Conservation (phyloP, 2,113 vertebrate species). For the Ammodramus savannarum region DNA sequence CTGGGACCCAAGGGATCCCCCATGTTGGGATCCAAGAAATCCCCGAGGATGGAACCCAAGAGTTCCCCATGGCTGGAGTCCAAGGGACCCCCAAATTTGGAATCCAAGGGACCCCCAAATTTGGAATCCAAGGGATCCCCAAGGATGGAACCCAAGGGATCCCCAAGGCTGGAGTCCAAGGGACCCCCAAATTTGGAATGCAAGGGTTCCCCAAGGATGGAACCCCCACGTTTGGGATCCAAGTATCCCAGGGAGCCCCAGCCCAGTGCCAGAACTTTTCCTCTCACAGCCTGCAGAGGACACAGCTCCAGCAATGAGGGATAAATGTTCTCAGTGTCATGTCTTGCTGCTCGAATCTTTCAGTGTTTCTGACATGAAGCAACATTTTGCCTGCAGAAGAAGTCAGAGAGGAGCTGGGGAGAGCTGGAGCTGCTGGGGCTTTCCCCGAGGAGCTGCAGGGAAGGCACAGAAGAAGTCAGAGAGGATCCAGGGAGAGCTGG, state of each 20-base stretch:
- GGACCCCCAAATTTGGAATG: neutral
- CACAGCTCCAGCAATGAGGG: rapidly evolving
- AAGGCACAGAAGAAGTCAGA: neutral
- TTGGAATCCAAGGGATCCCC: rapidly evolving
- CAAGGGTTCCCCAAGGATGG: no score
- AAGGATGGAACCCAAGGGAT: rapidly evolving
- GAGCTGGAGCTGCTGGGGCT: neutral
- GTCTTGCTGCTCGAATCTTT: rapidly evolving
- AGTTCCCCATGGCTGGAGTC: rapidly evolving
- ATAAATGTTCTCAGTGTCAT: neutral
- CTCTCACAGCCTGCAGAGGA: neutral
- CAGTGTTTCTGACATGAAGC: neutral
- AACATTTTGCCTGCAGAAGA: neutral
- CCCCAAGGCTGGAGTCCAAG: neutral
- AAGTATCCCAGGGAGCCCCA: neutral
- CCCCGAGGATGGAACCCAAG: rapidly evolving
- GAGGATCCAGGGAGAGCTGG: neutral
- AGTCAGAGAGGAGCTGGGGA: neutral
- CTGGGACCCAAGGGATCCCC: neutral
- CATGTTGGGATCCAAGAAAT: neutral
- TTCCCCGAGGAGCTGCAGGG: neutral
- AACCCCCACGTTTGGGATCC: neutral
- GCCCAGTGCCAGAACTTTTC: rapidly evolving
- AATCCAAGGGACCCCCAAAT: rapidly evolving
- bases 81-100: rapidly evolving